Evolutionary conservation across 1,140 invertebrate genomes (phyloP).

Genomic region (Ylistrum balloti): DNA sequence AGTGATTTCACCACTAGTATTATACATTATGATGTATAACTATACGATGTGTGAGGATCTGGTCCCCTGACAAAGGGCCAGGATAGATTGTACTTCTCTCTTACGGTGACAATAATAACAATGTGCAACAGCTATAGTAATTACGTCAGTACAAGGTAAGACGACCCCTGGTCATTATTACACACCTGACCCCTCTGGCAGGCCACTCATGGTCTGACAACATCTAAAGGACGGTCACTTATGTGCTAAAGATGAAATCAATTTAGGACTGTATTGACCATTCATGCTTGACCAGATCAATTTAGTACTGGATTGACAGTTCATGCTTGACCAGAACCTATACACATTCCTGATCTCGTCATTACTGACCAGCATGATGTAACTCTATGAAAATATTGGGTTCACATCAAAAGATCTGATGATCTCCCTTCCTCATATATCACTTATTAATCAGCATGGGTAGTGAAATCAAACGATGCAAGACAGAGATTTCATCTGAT

Average conservation of each 20-base stretch:
- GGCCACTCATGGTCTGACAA: not conserved
- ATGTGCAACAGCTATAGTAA: not conserved
- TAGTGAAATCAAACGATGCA: slow-evolving; percentile 1
- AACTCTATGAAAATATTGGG: not conserved
- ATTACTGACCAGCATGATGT: not conserved
- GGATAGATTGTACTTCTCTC: not conserved
- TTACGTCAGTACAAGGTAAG: not conserved
- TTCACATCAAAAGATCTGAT: not conserved
- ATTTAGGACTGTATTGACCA: not conserved
- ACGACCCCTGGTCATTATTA: not conserved
- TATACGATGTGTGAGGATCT: not conserved
- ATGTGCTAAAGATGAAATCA: slow-evolving; percentile 6
- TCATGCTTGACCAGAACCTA: not conserved
- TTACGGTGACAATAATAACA: not conserved
- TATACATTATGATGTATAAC: not conserved
- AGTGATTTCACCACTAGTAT: not conserved
- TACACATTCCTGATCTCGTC: not conserved
- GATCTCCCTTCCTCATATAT: not conserved
- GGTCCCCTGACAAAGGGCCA: not conserved
- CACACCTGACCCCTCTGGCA: not conserved
- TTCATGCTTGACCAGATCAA: slow-evolving; percentile 6
- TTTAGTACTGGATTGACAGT: not conserved
- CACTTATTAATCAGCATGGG: not conserved
- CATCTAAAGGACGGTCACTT: not conserved
- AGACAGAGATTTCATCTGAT: not conserved